Conservation (phyloP, 2,113 vertebrate genomes). For the Dromaius novaehollandiae region DNA sequence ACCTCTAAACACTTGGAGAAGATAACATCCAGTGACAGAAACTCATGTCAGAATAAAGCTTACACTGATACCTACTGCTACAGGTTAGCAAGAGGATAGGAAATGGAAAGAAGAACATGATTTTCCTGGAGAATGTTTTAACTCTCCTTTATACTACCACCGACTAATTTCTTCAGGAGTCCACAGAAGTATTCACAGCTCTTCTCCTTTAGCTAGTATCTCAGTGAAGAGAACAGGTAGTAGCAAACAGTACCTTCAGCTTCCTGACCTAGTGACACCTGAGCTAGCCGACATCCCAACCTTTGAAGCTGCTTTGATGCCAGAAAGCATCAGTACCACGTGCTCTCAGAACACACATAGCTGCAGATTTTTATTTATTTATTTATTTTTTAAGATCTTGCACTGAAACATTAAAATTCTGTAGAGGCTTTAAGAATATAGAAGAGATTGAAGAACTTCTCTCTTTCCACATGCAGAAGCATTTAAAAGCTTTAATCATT, state of each 20-base stretch:
- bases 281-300: not conserved
- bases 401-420: not conserved
- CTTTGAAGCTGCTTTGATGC: not conserved
- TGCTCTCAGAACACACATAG: no score
- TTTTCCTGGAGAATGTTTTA: not conserved
- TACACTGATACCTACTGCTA: not conserved
- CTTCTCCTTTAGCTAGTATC: not conserved
- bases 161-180: not conserved
- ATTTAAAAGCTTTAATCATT: not conserved
- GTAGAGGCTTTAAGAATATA: not conserved
- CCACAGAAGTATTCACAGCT: not conserved
- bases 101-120: not conserved
- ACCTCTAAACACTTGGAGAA: not conserved
- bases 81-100: accelerated
- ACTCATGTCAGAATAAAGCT: not conserved
- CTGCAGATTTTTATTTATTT: not conserved
- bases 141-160: not conserved
- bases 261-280: not conserved
- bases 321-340: no score
- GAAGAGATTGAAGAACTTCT: not conserved
- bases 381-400: no score
- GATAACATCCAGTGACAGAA: accelerated
- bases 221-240: not conserved
- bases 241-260: not conserved
- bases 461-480: not conserved